Conservation (phyloP, 2,113 vertebrate species). For the Bagarius yarrelli region DNA sequence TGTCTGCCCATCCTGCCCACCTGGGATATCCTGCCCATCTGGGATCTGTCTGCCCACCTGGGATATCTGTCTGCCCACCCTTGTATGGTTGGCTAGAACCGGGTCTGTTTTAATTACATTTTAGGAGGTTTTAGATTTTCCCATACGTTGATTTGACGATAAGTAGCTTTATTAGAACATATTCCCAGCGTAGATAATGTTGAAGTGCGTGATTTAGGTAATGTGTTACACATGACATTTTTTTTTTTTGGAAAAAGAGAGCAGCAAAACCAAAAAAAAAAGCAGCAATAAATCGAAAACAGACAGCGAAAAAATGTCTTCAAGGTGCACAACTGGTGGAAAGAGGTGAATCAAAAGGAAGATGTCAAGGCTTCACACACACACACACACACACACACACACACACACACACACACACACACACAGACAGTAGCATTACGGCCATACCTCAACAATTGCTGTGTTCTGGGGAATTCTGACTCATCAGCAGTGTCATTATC, state of each 20-base stretch:
- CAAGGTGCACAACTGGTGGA: neutral
- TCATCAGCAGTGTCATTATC: neutral
- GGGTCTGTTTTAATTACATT: no score
- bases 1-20: no score
- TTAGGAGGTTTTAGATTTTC: no score
- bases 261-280: neutral
- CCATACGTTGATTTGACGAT: no score
- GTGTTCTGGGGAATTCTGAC: neutral
- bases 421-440: constrained; percentile 8
- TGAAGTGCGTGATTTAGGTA: neutral
- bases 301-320: neutral
- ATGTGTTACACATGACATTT: neutral
- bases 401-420: no score
- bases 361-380: constrained; percentile 7
- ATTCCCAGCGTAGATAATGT: no score
- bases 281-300: neutral
- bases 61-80: no score
- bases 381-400: no score
- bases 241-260: neutral
- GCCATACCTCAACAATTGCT: constrained; percentile 3
- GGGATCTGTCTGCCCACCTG: no score
- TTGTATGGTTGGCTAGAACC: no score
- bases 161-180: no score
- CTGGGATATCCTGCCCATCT: no score
- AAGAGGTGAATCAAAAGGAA: constrained; percentile 1